Conservation (phyloP, 2,797 vertebrate species). For the Brachymystax lenok region DNA sequence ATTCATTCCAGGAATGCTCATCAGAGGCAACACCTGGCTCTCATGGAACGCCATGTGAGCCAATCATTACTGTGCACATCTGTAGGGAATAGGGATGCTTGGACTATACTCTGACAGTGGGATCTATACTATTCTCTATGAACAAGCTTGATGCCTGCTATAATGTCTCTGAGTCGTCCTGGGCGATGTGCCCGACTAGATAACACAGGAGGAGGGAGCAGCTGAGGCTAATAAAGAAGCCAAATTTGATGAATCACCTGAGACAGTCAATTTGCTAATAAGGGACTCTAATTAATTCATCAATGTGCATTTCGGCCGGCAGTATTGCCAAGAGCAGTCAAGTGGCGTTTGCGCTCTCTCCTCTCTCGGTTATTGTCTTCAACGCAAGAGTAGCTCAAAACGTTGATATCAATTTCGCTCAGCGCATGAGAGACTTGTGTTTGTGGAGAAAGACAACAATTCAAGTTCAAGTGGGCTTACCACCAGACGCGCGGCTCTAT, state of each 20-base stretch:
- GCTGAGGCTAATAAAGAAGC: conserved; percentile 73
- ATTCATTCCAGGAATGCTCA: too few relatives aligned
- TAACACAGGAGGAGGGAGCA: conserved; percentile 33
- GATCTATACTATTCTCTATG: conserved; percentile 11
- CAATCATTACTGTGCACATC: background rate
- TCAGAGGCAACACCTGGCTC: background rate
- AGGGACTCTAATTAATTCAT: conserved; percentile 80
- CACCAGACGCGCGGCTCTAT: background rate
- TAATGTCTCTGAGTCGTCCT: conserved; percentile 40
- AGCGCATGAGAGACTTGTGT: conserved; percentile 51
- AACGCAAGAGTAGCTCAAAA: conserved; percentile 44
- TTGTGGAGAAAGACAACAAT: conserved; percentile 30
- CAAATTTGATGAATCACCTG: conserved; percentile 78
- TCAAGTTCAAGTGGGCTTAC: conserved; percentile 29
- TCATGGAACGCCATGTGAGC: background rate
- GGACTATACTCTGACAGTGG: background rate
- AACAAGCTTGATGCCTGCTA: conserved; percentile 28
- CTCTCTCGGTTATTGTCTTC: too few relatives aligned
- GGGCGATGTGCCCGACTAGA: conserved; percentile 24
- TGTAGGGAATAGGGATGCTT: conserved; percentile 2
- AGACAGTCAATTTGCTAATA: conserved; percentile 83
- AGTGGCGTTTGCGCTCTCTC: conserved; percentile 67
- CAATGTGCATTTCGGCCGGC: conserved; percentile 77
- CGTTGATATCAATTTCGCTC: conserved; percentile 65
- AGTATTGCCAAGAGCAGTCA: conserved; percentile 77